Conservation (phyloP, 2,888 invertebrate species). For the Sthenelais limicola region DNA sequence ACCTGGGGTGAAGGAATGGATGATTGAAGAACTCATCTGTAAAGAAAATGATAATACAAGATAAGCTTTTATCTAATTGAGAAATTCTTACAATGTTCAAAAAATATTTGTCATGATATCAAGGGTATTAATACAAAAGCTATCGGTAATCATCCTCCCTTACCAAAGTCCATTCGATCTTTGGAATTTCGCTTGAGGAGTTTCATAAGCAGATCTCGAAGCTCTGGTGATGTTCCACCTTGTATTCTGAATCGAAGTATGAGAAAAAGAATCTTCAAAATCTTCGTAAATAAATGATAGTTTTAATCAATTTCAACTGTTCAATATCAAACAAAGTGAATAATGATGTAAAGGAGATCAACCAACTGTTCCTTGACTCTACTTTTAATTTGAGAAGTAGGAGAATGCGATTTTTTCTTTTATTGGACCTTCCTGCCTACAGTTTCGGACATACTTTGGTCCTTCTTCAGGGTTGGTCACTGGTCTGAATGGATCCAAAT, state of each 20-base stretch:
- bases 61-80: not conserved
- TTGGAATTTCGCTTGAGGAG: slow-evolving; percentile 90
- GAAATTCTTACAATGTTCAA: not conserved
- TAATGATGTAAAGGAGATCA: too few relatives aligned
- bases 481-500: too few relatives aligned
- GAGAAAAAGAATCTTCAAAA: too few relatives aligned
- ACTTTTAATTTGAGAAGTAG: too few relatives aligned
- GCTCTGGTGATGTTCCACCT: slow-evolving; percentile 89
- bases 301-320: not conserved
- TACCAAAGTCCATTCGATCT: slow-evolving; percentile 94
- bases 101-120: not conserved
- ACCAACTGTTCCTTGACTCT: too few relatives aligned
- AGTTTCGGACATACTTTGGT: too few relatives aligned
- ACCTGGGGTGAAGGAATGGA: slow-evolving; percentile 78
- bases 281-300: not conserved
- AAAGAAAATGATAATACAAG: slow-evolving; percentile 53
- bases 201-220: slow-evolving; percentile 86
- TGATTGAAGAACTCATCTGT: slow-evolving; percentile 92
- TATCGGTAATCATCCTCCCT: slow-evolving; percentile 47
- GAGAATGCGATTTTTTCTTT: too few relatives aligned
- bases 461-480: too few relatives aligned
- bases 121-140: not conserved
- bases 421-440: too few relatives aligned
- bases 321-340: not conserved
- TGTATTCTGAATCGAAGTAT: slow-evolving; percentile 95